Evolutionary conservation across 2,797 vertebrate genomes (phyloP).

Genomic region (Hippocampus kuda): DNA sequence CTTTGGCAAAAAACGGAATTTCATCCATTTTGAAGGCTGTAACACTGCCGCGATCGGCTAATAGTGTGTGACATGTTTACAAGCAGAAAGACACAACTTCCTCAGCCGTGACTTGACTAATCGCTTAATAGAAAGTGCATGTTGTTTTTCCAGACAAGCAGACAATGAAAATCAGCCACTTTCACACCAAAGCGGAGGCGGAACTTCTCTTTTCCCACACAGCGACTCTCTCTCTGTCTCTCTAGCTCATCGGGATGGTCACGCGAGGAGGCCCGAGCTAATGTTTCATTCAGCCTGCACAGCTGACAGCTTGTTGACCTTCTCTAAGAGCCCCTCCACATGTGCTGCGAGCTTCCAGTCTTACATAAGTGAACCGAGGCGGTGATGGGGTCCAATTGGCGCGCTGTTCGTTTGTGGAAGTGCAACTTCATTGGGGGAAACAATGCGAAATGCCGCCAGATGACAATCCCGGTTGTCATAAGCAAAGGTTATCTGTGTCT

Average conservation of each 20-base stretch:
- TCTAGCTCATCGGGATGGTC: slow-evolving; percentile 9
- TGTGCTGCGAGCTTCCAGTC: slow-evolving; percentile 13
- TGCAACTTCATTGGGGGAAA: neutral
- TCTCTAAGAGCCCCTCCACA: slow-evolving; percentile 12
- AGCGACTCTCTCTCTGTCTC: slow-evolving; percentile 1
- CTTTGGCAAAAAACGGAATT: neutral
- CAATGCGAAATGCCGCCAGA: neutral
- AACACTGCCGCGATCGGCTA: neutral
- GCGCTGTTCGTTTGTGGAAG: neutral
- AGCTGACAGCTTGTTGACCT: slow-evolving; percentile 22
- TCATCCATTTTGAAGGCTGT: neutral
- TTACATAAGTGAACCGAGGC: slow-evolving; percentile 4
- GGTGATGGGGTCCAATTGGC: neutral
- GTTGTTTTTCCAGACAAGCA: slow-evolving; percentile 1
- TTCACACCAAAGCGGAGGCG: slow-evolving; percentile 28
- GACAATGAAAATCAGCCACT: slow-evolving; percentile 11
- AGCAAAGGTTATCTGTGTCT: neutral
- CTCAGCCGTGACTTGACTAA: slow-evolving; percentile 14
- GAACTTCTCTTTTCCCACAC: slow-evolving; percentile 22
- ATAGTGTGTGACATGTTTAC: slow-evolving; percentile 1
- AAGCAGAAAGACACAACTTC: neutral
- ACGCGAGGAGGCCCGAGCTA: slow-evolving; percentile 6
- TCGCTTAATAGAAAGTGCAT: slow-evolving; percentile 15
- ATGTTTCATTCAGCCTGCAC: slow-evolving; percentile 7
- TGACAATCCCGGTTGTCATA: neutral